phyloP scores from a whole-genome alignment of 2,797 vertebrate species.

The Coregonus sp. region DNA sequence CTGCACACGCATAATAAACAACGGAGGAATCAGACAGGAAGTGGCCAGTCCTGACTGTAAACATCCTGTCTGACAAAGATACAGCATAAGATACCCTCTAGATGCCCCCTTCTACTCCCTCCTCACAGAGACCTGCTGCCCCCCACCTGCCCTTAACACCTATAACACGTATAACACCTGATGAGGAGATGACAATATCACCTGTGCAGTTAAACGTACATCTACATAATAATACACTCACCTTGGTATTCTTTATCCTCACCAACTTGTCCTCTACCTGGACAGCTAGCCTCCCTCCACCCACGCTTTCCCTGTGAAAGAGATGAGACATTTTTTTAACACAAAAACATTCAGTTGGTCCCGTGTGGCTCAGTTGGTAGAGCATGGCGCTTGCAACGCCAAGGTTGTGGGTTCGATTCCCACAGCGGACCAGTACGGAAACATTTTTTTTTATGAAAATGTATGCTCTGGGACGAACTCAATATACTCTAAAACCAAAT shows the following conservation, averaged over 20 bases:
- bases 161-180: constrained; percentile 8
- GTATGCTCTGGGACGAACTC: too few species aligned
- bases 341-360: not conserved
- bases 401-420: not conserved
- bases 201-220: not conserved
- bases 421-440: too few species aligned
- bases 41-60: constrained; percentile 57
- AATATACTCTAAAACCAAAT: too few species aligned
- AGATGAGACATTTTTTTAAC: constrained; percentile 24
- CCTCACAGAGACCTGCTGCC: constrained; percentile 14
- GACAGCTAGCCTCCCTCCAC: constrained; percentile 85
- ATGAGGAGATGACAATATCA: constrained; percentile 5
- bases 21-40: constrained; percentile 59
- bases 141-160: not conserved
- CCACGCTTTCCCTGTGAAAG: constrained; percentile 83
- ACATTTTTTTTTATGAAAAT: too few species aligned
- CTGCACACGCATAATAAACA: constrained; percentile 59
- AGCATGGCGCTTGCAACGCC: not conserved
- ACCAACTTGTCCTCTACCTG: constrained; percentile 89
- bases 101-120: constrained; percentile 13
- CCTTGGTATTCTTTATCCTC: constrained; percentile 89
- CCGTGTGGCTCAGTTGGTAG: too few species aligned
- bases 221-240: constrained; percentile 58
- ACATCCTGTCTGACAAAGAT: constrained; percentile 67
- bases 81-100: constrained; percentile 15